Conservation (phyloP, 2,888 invertebrate species). For the Ophioninae sp. region DNA sequence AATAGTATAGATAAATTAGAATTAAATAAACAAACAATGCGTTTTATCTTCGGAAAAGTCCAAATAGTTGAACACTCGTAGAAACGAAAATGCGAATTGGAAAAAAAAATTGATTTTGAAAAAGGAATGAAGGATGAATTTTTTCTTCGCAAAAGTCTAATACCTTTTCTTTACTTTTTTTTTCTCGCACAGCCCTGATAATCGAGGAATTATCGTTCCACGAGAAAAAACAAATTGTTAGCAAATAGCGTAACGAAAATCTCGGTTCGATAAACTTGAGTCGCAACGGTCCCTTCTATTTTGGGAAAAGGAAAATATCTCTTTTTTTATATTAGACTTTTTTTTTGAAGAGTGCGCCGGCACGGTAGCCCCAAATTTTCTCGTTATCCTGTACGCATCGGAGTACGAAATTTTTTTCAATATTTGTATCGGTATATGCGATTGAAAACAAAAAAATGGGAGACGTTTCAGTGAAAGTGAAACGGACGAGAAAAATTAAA, state of each 20-base stretch:
- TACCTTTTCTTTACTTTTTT: neutral
- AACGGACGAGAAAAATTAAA: conserved; percentile 6
- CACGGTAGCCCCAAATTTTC: conserved; percentile 52
- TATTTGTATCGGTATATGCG: neutral
- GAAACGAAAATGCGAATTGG: neutral
- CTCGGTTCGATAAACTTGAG: neutral
- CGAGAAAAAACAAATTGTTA: neutral
- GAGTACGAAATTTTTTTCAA: neutral
- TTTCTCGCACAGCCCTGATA: neutral
- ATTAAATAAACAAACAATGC: neutral
- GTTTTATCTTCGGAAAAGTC: neutral
- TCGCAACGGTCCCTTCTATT: conserved; percentile 1
- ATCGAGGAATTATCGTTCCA: neutral
- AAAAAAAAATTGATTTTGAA: too few species aligned
- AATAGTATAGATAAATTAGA: neutral
- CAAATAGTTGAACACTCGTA: too few species aligned
- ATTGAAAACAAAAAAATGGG: conserved; percentile 1
- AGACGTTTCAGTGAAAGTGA: neutral
- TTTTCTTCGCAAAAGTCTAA: neutral
- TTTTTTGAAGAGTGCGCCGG: conserved; percentile 71
- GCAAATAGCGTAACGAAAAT: neutral
- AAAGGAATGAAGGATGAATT: neutral
- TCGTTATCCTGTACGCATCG: neutral
- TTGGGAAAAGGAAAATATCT: conserved; percentile 25
- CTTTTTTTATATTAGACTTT: conserved; percentile 8